Conservation (phyloP, 2,888 invertebrate species). For the Ceriagrion tenellum region DNA sequence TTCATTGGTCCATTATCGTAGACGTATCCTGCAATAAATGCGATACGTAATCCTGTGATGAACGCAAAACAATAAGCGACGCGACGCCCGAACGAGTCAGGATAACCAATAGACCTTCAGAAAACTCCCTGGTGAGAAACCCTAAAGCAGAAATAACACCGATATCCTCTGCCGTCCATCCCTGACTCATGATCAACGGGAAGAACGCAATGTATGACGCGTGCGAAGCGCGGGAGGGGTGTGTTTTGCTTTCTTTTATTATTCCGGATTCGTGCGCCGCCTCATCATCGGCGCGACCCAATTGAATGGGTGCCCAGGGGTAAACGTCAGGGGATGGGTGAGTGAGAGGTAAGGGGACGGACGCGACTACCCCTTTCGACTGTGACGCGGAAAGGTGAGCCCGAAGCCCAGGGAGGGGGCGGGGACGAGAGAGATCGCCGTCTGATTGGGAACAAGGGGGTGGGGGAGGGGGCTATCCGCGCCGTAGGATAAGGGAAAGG, state of each 20-base stretch:
- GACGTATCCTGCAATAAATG: too few relatives aligned
- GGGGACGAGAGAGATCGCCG: neutral
- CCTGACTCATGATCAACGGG: neutral
- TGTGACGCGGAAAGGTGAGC: neutral
- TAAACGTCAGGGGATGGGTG: neutral
- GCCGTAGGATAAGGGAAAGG: neutral
- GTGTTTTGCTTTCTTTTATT: neutral
- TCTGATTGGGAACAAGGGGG: neutral
- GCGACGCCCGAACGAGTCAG: too few relatives aligned
- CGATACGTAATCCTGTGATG: too few relatives aligned
- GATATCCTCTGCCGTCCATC: neutral
- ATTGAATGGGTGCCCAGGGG: neutral
- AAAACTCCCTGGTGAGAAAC: too few relatives aligned
- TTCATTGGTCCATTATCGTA: too few relatives aligned
- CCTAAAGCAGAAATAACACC: too few relatives aligned
- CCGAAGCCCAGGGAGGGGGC: neutral
- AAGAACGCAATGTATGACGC: neutral
- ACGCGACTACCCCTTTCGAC: neutral
- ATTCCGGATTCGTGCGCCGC: neutral
- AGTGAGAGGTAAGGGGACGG: too few relatives aligned
- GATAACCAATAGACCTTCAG: too few relatives aligned
- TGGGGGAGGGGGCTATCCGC: neutral
- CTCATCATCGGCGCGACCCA: constrained; percentile 36
- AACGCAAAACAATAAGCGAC: too few relatives aligned
- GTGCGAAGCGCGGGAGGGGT: neutral